These are phyloP conservation scores for Eulemur macaco DNA, from an alignment of 2,113 vertebrate genomes.

Conservation along the genomic window DNA sequence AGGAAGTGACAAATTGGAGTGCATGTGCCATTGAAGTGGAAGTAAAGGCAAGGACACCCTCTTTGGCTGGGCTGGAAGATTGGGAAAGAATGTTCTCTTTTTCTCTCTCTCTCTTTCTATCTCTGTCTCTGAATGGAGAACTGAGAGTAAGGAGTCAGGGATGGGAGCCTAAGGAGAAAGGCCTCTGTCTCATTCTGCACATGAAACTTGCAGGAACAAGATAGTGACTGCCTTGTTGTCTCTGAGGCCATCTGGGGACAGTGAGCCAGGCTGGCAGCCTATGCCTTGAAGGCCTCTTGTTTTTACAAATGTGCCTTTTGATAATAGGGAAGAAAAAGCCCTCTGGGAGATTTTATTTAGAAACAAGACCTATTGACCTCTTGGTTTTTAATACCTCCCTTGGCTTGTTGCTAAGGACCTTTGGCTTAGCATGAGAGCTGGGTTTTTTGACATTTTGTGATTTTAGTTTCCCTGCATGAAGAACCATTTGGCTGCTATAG, in stretches of 20 bases:
- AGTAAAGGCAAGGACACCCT: neutral
- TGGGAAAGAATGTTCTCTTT: neutral
- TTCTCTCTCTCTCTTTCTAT: neutral
- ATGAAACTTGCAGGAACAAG: neutral
- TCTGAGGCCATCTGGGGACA: neutral
- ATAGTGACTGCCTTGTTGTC: neutral
- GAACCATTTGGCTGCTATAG: conserved; percentile 42
- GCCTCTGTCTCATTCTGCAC: neutral
- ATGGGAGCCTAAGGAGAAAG: neutral
- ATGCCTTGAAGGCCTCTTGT: conserved; percentile 16
- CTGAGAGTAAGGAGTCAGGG: neutral
- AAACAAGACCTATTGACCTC: conserved; percentile 19
- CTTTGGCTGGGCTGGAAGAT: neutral
- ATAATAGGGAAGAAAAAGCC: neutral
- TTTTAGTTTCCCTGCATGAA: conserved; percentile 56
- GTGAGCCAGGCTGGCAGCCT: neutral
- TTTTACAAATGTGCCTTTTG: conserved; percentile 36
- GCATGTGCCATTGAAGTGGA: neutral
- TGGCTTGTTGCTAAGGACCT: neutral
- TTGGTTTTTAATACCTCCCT: conserved; percentile 40
- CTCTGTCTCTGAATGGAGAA: neutral
- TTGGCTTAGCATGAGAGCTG: neutral
- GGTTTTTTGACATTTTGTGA: conserved; percentile 49
- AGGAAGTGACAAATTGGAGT: neutral
- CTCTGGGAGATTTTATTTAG: conserved; percentile 35